These are phyloP conservation scores for Eilema depressum DNA, from an alignment of 2,888 invertebrate species.

Conservation along the genomic window DNA sequence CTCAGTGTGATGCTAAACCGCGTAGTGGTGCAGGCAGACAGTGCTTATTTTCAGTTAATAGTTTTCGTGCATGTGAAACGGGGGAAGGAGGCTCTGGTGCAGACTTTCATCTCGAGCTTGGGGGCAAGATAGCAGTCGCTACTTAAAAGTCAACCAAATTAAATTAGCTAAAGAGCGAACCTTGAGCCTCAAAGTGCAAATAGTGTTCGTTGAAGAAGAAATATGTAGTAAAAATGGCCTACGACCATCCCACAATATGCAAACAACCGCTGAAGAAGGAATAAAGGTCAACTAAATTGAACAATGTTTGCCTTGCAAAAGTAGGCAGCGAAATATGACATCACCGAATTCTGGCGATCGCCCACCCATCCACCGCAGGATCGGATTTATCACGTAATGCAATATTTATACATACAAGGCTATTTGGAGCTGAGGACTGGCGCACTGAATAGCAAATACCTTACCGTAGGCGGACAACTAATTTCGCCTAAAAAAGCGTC, in stretches of 20 bases:
- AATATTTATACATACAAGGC: conserved; percentile 21
- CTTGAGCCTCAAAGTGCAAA: not conserved
- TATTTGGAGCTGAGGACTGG: not conserved
- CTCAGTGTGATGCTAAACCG: no score
- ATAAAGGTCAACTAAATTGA: conserved; percentile 33
- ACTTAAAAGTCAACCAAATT: no score
- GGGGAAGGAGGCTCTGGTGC: no score
- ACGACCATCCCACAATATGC: conserved; percentile 19
- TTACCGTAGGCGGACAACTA: not conserved
- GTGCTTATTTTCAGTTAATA: no score
- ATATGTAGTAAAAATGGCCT: not conserved
- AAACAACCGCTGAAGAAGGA: conserved; percentile 21
- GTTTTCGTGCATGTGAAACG: no score
- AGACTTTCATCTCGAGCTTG: no score
- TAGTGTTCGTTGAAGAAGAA: not conserved
- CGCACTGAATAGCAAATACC: not conserved
- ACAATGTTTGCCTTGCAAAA: conserved; percentile 32
- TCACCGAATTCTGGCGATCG: conserved; percentile 47
- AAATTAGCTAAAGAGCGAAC: no score
- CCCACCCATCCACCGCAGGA: conserved; percentile 43
- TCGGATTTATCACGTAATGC: conserved; percentile 38
- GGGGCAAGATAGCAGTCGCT: no score
- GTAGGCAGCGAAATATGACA: conserved; percentile 38
- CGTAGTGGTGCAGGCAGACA: no score
- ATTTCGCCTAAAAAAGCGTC: not conserved